These are phyloP conservation scores for Cryptomyrus ogoouensis DNA, from an alignment of 2,113 vertebrate species.

Conservation along the genomic window DNA sequence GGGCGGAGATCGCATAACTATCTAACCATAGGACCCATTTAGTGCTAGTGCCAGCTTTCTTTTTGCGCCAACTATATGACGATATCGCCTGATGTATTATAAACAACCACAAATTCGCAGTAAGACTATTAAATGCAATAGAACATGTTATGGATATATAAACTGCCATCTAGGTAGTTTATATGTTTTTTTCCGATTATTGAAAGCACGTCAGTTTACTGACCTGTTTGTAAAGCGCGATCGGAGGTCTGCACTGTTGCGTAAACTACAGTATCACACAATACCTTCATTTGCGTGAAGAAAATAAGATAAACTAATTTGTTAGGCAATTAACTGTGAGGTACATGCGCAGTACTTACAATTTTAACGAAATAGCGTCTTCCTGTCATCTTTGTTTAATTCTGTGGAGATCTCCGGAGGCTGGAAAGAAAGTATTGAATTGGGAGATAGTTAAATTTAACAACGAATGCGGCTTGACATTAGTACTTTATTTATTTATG, in stretches of 20 bases:
- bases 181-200: not conserved
- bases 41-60: constrained; percentile 56
- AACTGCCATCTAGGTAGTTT: not conserved
- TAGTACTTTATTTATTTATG: not conserved
- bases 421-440: constrained; percentile 46
- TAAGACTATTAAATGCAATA: not conserved
- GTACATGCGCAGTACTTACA: constrained; percentile 55
- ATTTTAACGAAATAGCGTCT: constrained; percentile 71
- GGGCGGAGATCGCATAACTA: constrained; percentile 5
- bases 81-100: not conserved
- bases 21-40: constrained; percentile 43
- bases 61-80: constrained; percentile 51
- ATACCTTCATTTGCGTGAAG: not conserved
- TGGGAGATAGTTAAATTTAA: not conserved
- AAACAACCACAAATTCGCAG: not conserved
- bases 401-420: constrained; percentile 70
- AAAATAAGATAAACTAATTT: not conserved
- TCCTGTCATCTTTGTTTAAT: constrained; percentile 68
- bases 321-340: not conserved
- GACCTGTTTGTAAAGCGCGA: not conserved
- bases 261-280: not conserved
- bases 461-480: not conserved
- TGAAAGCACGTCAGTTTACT: not conserved
- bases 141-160: not conserved
- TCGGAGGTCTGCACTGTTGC: not conserved